Evolutionary conservation across 2,888 invertebrate genomes (phyloP).

Genomic region (Eupeodes latifasciatus): DNA sequence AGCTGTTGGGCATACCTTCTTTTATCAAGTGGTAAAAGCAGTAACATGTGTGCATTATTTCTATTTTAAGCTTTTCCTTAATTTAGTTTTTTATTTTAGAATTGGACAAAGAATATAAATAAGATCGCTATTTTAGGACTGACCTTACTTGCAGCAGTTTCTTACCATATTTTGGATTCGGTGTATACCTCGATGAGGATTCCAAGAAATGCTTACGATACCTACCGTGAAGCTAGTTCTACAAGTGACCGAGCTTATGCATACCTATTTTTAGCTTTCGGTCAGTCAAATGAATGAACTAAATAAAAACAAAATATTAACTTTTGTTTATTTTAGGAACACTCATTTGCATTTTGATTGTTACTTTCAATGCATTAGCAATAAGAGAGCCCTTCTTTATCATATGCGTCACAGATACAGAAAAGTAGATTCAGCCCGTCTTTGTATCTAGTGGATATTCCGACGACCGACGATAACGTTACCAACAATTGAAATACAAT

Average conservation of each 20-base stretch:
- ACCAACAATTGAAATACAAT: conserved; percentile 88
- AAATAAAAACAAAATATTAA: neutral
- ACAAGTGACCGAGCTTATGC: conserved; percentile 89
- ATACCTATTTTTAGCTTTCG: conserved; percentile 90
- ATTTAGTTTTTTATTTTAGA: conserved; percentile 85
- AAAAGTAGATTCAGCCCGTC: conserved; percentile 79
- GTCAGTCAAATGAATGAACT: conserved; percentile 85
- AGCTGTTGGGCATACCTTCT: conserved; percentile 91
- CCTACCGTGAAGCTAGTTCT: conserved; percentile 89
- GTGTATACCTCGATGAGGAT: conserved; percentile 88
- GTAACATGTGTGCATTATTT: neutral
- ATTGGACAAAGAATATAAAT: conserved; percentile 91
- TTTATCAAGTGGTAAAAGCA: conserved; percentile 90
- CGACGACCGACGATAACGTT: neutral
- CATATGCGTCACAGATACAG: conserved; percentile 82
- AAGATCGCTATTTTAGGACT: conserved; percentile 89
- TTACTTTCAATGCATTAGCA: conserved; percentile 92
- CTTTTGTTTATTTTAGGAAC: conserved; percentile 86
- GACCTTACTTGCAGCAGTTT: conserved; percentile 88
- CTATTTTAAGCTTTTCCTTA: neutral
- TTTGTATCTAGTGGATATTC: conserved; percentile 80
- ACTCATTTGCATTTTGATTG: conserved; percentile 89
- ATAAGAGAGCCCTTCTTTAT: conserved; percentile 89
- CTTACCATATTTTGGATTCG: conserved; percentile 90
- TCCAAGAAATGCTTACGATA: conserved; percentile 88